A percentile compares a stretch with the other conserved stretches of the same genome.
Evolutionary conservation across 2,888 invertebrate species (phyloP).

Genomic region (Sussaba pulchella): DNA sequence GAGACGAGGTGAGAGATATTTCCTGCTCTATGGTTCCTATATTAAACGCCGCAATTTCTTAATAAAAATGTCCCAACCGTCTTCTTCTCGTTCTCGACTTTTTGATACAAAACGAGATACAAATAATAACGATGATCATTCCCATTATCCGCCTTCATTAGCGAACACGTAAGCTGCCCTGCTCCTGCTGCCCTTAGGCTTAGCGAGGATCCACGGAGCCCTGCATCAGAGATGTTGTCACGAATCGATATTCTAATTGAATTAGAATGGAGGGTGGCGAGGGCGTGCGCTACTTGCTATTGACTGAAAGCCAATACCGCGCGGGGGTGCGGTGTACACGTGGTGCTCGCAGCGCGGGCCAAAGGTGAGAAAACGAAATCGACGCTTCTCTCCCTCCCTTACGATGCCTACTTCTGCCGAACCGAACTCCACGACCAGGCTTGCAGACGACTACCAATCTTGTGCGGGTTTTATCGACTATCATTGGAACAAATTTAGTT

Average conservation of each 20-base stretch:
- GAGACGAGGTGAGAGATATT: no score
- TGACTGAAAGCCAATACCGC: constrained; percentile 68
- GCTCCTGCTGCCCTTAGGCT: neutral
- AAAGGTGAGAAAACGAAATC: constrained; percentile 67
- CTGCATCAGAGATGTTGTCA: constrained; percentile 45
- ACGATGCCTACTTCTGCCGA: neutral
- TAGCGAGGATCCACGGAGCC: constrained; percentile 42
- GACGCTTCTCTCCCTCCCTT: constrained; percentile 30
- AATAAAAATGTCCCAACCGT: neutral
- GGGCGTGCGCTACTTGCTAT: constrained; percentile 56
- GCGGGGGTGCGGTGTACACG: constrained; percentile 48
- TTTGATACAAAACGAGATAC: neutral
- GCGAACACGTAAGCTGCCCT: neutral
- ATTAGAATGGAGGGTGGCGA: constrained; percentile 72
- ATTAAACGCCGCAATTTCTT: no score
- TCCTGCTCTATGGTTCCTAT: neutral
- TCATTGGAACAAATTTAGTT: neutral
- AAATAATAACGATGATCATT: neutral
- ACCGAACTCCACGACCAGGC: constrained; percentile 24
- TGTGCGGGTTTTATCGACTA: neutral
- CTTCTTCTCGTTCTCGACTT: neutral
- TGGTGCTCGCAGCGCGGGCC: constrained; percentile 38
- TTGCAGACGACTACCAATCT: constrained; percentile 3
- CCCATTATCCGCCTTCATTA: no score
- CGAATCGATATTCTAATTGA: constrained; percentile 75